Base-by-base conservation (phyloP, 2,888 invertebrate species). In the Philhelius pedissequus region DNA sequence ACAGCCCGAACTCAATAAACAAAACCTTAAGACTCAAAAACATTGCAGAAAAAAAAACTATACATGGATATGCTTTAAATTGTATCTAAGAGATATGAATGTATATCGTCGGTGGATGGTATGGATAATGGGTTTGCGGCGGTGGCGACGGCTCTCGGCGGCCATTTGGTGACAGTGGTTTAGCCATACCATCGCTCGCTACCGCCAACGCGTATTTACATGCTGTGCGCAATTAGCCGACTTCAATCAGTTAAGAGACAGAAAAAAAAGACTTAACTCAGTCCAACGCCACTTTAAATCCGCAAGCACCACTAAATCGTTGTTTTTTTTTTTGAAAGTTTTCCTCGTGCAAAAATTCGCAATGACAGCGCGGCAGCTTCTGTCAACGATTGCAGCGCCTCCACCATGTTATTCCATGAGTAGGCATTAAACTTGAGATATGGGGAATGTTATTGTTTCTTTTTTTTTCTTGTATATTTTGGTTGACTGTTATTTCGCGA, bases 191-290 rank as follows among this genome's bases (percentile, higher is more conserved):
- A 58, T 7, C 32, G 35, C 38, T 27, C n/a, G 40, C 71, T 50
- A 22, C 74, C 79, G 75, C 79, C 83, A 84, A 79, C 83, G 83
- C 83, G 45, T 80, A 84, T 84, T 80, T 80, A 79, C 80, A 80
- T 80, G 52, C 80, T 73, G n/a, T n/a, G 83, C 70, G 83, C 79
- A 80, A 68, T 64, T 64, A 64, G 68, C 52, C 52, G 68, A 68
- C 25, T 68, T 68, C 68, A 68, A 68, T 68, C 68, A 84, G 80
- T 76, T 84, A 76, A 84, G 84, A 73, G 35, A 66, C 38, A 48
- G 30, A 38, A 25, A 48, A 58, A n/a, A 38, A 4, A 50, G 4
- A 58, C 9, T 54, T 40, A 48, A 52, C 50, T 52, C 60, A 52
- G 40, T 45, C 45, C 32, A 35, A 40, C 15, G 15, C 15, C 40